Base-by-base conservation (phyloP, 2,797 vertebrate species). In the Spatula versicolor region DNA sequence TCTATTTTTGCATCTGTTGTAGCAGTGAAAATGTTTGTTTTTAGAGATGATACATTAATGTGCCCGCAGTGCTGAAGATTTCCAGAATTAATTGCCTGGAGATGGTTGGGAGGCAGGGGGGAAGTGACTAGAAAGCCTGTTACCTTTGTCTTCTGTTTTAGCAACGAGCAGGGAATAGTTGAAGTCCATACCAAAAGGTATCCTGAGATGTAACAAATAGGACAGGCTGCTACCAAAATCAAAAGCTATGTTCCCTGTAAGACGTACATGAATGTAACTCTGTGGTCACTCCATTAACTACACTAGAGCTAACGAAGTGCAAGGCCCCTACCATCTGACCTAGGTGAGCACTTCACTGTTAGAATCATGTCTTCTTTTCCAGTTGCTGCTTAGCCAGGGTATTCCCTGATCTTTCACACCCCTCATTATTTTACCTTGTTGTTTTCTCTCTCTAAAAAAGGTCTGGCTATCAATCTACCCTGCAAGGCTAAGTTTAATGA, bases 91-190 rank as follows among this genome's bases (percentile, higher is more conserved):
- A 88, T 67, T 66, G 17, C 7, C 48, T 19, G 17, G 35, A 59
- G 20, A 30, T 6, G 39, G 35, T 7, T 14, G 31, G 41, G 31
- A 55, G n/a, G 33, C 30, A 20, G 6, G 4, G 9, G n/a, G 35
- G 20, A 4, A 2, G 8, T 60, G 62, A 75, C 5, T 3, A n/a
- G 26, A 13, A 60, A 64, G 13, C 6, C 26, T n/a, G 2, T 64
- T 86, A 83, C 79, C 62, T 92, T 81, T 67, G n/a, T 35, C 74
- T 83, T 67, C 86, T 81, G 18, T 48, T 85, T 13, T 4, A 90
- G 63, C 63, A 89, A 76, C 30, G 28, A 68, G 45, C n/a, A 72
- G 41, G 58, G 33, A 23, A 73, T 33, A 60, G 43, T 31, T 45
- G 71, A 35, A 68, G 22, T 33, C 72, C 30, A 6, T 1, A 7